These are phyloP conservation scores for Ashinkailepas kermadecensis DNA, from an alignment of 2,888 invertebrate genomes.

Conservation along the genomic window DNA sequence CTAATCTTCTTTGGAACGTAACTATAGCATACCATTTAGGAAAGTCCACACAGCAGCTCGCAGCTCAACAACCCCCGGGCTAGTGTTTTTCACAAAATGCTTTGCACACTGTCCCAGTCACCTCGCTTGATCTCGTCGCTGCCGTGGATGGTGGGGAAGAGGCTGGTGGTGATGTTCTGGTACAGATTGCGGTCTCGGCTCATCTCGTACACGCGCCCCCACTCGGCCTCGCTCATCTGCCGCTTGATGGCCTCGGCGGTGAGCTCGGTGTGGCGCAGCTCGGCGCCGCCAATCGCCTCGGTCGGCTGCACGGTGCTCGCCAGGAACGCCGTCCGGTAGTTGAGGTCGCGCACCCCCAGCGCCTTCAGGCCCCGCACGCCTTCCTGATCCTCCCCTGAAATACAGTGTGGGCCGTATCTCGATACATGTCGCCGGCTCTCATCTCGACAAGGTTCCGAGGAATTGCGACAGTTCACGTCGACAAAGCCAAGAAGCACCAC, in stretches of 20 bases:
- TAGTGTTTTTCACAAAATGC: too few species aligned
- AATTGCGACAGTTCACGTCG: too few species aligned
- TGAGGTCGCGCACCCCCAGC: slow-evolving; percentile 75
- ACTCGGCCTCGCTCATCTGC: slow-evolving; percentile 88
- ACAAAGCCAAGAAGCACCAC: too few species aligned
- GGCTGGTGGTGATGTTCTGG: slow-evolving; percentile 75
- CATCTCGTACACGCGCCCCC: slow-evolving; percentile 95
- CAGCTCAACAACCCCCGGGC: too few species aligned
- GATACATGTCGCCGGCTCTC: too few species aligned
- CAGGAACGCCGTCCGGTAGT: slow-evolving; percentile 83
- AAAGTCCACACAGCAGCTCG: too few species aligned
- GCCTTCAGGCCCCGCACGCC: slow-evolving; percentile 81
- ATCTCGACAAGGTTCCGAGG: too few species aligned
- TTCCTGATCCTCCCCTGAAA: slow-evolving; percentile 51
- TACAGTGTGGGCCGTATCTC: too few species aligned
- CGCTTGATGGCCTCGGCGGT: slow-evolving; percentile 86
- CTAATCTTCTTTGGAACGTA: too few species aligned
- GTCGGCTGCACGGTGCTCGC: slow-evolving; percentile 59
- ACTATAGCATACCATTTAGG: too few species aligned
- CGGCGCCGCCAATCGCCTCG: neutral
- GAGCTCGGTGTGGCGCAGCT: slow-evolving; percentile 59
- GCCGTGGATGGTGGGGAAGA: slow-evolving; percentile 95
- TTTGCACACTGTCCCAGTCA: slow-evolving; percentile 21
- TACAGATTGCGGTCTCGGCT: slow-evolving; percentile 83
- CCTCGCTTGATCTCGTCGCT: slow-evolving; percentile 89